Conservation (phyloP, 2,797 vertebrate species). For the Acanthornis magna region DNA sequence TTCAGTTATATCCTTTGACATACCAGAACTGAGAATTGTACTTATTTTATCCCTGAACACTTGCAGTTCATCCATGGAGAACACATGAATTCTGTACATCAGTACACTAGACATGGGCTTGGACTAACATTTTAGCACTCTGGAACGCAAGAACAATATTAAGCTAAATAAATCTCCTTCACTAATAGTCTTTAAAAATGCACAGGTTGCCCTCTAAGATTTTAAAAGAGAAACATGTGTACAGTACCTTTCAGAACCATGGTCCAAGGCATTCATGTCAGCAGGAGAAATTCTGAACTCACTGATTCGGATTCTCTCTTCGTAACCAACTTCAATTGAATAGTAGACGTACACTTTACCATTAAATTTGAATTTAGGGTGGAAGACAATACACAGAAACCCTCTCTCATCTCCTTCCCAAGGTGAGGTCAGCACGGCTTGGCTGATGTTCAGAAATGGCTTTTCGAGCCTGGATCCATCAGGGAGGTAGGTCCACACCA, state of each 20-base stretch:
- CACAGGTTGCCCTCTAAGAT: not conserved
- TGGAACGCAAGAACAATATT: not conserved
- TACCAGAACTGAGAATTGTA: not conserved
- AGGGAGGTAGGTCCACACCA: slow-evolving; percentile 92
- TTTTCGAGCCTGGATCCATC: slow-evolving; percentile 81
- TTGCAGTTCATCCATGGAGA: not conserved
- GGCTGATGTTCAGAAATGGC: slow-evolving; percentile 90
- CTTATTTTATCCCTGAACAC: not conserved
- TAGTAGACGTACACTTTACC: slow-evolving; percentile 94
- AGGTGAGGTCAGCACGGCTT: slow-evolving; percentile 88
- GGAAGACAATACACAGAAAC: slow-evolving; percentile 90
- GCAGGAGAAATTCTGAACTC: slow-evolving; percentile 88
- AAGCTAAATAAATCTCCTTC: not conserved
- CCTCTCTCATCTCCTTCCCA: slow-evolving; percentile 97
- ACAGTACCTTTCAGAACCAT: slow-evolving; percentile 89
- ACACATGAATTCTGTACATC: not conserved
- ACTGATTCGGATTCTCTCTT: slow-evolving; percentile 93
- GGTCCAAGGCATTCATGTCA: slow-evolving; percentile 90
- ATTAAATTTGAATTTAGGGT: slow-evolving; percentile 87
- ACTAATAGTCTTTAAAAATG: not conserved
- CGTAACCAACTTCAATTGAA: slow-evolving; percentile 84
- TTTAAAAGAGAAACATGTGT: not conserved
- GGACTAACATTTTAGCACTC: not conserved
- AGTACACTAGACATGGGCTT: not conserved
- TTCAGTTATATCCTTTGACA: not conserved